A percentile compares a stretch with the other conserved stretches of the same genome.
phyloP scores from a whole-genome alignment of 2,888 invertebrate genomes.

The Brassicogethes aeneus region DNA sequence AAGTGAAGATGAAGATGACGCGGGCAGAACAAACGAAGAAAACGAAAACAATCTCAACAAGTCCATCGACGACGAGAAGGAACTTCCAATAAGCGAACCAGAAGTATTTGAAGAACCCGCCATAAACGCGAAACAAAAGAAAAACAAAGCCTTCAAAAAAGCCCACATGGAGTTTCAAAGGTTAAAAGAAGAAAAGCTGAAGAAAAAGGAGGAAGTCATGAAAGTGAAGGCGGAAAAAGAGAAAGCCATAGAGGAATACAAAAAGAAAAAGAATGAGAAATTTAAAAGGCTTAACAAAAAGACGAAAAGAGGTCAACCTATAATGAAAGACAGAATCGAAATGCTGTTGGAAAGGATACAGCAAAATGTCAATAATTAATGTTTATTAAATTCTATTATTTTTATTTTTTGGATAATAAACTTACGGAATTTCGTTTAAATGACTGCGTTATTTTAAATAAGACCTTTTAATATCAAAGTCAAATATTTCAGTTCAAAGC shows the following conservation, averaged over 20 bases:
- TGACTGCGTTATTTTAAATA: too few species aligned
- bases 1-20: slow-evolving; percentile 16
- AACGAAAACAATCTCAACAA: slow-evolving; percentile 21
- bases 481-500: too few species aligned
- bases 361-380: slow-evolving; percentile 17
- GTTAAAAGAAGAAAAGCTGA: slow-evolving; percentile 48
- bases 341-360: slow-evolving; percentile 70
- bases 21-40: slow-evolving; percentile 13
- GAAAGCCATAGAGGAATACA: slow-evolving; percentile 56
- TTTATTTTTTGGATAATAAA: too few species aligned
- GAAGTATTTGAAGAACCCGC: slow-evolving; percentile 9
- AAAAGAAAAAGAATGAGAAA: slow-evolving; percentile 58
- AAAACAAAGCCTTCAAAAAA: slow-evolving; percentile 37
- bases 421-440: too few species aligned
- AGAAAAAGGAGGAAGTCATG: slow-evolving; percentile 42
- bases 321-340: slow-evolving; percentile 76
- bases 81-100: slow-evolving; percentile 23
- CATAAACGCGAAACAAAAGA: slow-evolving; percentile 8
- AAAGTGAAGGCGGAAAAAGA: slow-evolving; percentile 49
- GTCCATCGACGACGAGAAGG: slow-evolving; percentile 16
- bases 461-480: too few species aligned
- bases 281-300: slow-evolving; percentile 66
- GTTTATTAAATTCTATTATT: neutral
- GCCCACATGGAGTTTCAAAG: slow-evolving; percentile 48
- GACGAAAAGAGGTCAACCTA: slow-evolving; percentile 75